Percentiles rank a stretch among this genome's conserved stretches.
These are phyloP conservation scores for Lydus trimaculatus DNA, from an alignment of 2,888 invertebrate species.

Conservation along the genomic window DNA sequence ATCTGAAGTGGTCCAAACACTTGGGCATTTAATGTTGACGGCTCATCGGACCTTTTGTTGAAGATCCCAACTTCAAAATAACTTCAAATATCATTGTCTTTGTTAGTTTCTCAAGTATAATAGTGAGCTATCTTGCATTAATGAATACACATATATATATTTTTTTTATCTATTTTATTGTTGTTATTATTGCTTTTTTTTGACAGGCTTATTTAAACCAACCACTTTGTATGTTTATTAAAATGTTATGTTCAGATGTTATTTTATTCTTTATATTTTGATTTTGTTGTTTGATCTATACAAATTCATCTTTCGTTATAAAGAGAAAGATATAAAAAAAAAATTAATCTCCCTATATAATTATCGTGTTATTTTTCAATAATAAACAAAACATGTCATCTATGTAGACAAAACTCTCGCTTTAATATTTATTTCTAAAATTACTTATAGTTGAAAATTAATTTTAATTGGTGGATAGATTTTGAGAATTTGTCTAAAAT, in stretches of 20 bases:
- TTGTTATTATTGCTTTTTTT: constrained; percentile 21
- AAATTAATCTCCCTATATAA: neutral
- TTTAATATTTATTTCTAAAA: too few relatives aligned
- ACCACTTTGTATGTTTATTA: constrained; percentile 45
- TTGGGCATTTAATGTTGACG: constrained; percentile 49
- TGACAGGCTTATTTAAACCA: constrained; percentile 40
- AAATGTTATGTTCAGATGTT: constrained; percentile 36
- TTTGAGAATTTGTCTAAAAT: neutral
- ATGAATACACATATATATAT: constrained; percentile 30
- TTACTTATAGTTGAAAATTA: too few relatives aligned
- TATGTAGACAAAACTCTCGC: neutral
- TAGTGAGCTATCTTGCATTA: constrained; percentile 41
- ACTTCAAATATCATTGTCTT: constrained; percentile 48
- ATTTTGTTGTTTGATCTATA: constrained; percentile 28
- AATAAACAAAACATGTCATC: constrained; percentile 5
- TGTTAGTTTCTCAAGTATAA: constrained; percentile 43
- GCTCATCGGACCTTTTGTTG: constrained; percentile 47
- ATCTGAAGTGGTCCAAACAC: constrained; percentile 51
- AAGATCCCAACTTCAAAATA: constrained; percentile 40
- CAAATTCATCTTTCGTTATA: constrained; percentile 8
- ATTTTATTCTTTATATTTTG: constrained; percentile 25
- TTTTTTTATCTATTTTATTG: neutral
- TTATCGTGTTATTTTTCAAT: constrained; percentile 2
- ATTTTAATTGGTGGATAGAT: too few relatives aligned
- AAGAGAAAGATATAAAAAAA: neutral